A percentile compares a stretch with the other conserved stretches of the same genome.
phyloP scores from a whole-genome alignment of 2,113 vertebrate species.

The Cyprinodon variegatus region DNA sequence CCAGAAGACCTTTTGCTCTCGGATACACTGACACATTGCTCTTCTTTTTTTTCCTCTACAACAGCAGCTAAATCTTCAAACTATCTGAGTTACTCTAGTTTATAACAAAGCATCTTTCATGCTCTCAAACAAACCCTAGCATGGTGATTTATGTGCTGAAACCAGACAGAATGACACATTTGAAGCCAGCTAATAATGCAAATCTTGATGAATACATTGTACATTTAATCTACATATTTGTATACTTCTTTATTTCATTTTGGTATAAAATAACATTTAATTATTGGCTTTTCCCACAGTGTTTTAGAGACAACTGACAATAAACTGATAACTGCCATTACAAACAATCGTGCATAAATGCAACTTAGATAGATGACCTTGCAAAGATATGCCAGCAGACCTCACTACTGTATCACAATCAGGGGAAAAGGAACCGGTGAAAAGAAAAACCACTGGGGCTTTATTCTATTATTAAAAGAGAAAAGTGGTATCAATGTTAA shows the following conservation, averaged over 20 bases:
- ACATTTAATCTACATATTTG: neutral
- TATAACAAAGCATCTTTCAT: too few species aligned
- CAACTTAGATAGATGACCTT: neutral
- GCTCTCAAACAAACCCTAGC: too few species aligned
- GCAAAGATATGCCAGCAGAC: neutral
- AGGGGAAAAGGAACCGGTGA: too few species aligned
- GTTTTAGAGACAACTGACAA: neutral
- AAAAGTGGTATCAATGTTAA: neutral
- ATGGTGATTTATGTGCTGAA: too few species aligned
- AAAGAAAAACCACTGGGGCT: neutral
- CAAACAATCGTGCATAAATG: neutral
- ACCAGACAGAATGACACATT: too few species aligned
- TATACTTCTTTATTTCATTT: neutral
- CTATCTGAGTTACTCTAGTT: neutral
- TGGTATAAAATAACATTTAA: too few species aligned
- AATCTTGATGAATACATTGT: neutral
- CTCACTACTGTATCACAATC: neutral
- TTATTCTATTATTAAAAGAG: neutral
- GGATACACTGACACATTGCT: constrained; percentile 14
- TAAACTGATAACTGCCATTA: neutral
- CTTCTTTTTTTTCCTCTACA: neutral
- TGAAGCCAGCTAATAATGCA: neutral
- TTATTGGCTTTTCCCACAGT: neutral
- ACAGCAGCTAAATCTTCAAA: neutral
- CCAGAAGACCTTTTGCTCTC: constrained; percentile 16